Evolutionary conservation across 2,113 vertebrate species (phyloP).

Genomic region (Prochilodus magdalenae): DNA sequence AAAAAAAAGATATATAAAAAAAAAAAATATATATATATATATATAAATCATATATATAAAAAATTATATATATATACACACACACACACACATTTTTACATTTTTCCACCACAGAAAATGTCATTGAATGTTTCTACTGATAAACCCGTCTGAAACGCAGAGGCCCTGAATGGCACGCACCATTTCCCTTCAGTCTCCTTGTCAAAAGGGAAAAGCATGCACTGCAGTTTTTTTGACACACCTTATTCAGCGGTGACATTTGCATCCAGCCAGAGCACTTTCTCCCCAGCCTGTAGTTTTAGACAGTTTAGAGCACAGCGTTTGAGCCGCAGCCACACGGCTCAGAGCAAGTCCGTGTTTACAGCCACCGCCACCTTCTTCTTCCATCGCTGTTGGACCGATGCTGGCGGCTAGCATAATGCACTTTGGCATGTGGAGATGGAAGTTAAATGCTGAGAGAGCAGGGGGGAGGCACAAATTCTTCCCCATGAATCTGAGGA

Average conservation of each 20-base stretch:
- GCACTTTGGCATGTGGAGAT: slow-evolving; percentile 32
- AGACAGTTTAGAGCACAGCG: background rate
- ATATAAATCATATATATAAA: no score
- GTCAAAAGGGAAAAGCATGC: slow-evolving; percentile 15
- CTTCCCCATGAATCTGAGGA: slow-evolving; percentile 41
- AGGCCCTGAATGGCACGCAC: slow-evolving; percentile 25
- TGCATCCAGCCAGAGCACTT: slow-evolving; percentile 31
- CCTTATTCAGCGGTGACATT: slow-evolving; percentile 29
- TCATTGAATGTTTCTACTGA: slow-evolving; percentile 23
- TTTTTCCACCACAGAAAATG: background rate
- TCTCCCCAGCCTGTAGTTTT: background rate
- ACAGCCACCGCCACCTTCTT: background rate
- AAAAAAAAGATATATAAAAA: no score
- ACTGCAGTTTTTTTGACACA: slow-evolving; percentile 19
- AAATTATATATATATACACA: no score
- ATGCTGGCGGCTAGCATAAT: slow-evolving; percentile 35
- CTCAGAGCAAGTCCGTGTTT: slow-evolving; percentile 6
- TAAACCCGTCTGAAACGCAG: slow-evolving; percentile 30
- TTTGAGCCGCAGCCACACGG: background rate
- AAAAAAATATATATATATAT: no score
- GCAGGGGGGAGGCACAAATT: slow-evolving; percentile 38
- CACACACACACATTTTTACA: no score
- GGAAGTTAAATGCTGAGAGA: slow-evolving; percentile 37
- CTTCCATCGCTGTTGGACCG: slow-evolving; percentile 3
- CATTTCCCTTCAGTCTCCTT: slow-evolving; percentile 21